Evolutionary conservation across 2,797 vertebrate species (phyloP).

Genomic region (Leptoclinus maculatus): DNA sequence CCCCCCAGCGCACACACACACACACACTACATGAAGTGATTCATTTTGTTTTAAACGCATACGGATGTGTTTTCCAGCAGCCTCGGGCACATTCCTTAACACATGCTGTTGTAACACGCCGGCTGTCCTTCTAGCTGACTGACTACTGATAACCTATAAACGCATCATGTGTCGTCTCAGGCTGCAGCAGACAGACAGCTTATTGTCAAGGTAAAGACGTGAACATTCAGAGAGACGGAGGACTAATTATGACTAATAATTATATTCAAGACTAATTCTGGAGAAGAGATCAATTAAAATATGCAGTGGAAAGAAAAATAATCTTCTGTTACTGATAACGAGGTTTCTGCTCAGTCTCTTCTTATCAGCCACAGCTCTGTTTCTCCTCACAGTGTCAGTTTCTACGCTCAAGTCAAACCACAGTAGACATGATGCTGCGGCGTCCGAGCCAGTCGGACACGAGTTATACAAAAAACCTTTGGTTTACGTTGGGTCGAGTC

Average conservation of each 20-base stretch:
- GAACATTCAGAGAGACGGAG: conserved; percentile 22
- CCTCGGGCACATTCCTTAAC: conserved; percentile 77
- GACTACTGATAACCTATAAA: conserved; percentile 68
- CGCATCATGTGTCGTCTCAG: conserved; percentile 52
- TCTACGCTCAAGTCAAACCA: conserved; percentile 13
- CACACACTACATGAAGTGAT: conserved; percentile 28
- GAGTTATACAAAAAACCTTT: background rate
- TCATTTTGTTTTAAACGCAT: conserved; percentile 50
- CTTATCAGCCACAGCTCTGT: conserved; percentile 46
- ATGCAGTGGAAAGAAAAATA: background rate
- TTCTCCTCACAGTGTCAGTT: conserved; percentile 37
- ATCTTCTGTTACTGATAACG: conserved; percentile 4
- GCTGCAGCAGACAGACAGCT: conserved; percentile 15
- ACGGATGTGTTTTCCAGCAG: conserved; percentile 58
- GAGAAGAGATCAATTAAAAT: conserved; percentile 13
- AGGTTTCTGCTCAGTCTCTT: conserved; percentile 21
- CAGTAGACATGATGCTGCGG: conserved; percentile 17
- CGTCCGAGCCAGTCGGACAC: background rate
- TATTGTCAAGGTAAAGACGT: conserved; percentile 38
- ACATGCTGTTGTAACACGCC: conserved; percentile 71
- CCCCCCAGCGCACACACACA: background rate
- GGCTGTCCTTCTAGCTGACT: conserved; percentile 54
- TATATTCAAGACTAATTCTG: background rate
- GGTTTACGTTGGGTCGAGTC: conserved; percentile 22
- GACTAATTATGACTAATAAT: conserved; percentile 6